Evolutionary conservation across 2,113 vertebrate species (phyloP).

Genomic region (Rattus norvegicus): GRCr8 NC_086021.1:65076501-65077000

Average conservation of each 20-base stretch:
- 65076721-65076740: not conserved
- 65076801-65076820: not conserved
- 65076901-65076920: not conserved
- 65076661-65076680: constrained; percentile 9
- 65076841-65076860: constrained; percentile 33
- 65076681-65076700: constrained; percentile 17
- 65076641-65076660: not conserved
- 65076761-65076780: not conserved
- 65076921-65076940: not conserved
- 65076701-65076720: constrained; percentile 2
- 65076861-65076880: not conserved
- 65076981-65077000: not conserved
- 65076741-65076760: not conserved
- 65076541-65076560: not conserved
- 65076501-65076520: not conserved
- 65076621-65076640: not conserved
- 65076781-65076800: not conserved
- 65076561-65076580: not conserved
- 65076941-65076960: not conserved
- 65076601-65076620: not conserved
- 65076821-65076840: not conserved
- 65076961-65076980: not conserved
- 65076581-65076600: not conserved
- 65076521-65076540: not conserved
- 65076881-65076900: not conserved